phyloP scores from a whole-genome alignment of 2,797 vertebrate genomes.

The Aulostomus chinensis region DNA sequence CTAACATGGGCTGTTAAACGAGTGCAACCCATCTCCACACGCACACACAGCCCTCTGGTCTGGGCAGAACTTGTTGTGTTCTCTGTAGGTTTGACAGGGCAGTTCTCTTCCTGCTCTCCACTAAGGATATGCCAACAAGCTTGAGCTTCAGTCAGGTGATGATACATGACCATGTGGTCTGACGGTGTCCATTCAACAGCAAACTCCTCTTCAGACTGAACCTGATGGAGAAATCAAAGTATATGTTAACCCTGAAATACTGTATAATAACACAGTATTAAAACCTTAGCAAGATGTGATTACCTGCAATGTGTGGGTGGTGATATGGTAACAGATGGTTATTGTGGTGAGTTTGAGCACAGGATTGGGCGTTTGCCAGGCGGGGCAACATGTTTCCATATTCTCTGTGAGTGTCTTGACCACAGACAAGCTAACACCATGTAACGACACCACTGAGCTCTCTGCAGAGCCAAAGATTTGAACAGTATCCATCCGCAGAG shows the following conservation, averaged over 20 bases:
- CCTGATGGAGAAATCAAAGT: conserved; percentile 48
- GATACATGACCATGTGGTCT: conserved; percentile 95
- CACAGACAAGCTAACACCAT: conserved; percentile 86
- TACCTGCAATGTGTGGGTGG: conserved; percentile 90
- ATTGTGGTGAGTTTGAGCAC: conserved; percentile 84
- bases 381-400: conserved; percentile 89
- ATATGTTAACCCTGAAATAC: neutral
- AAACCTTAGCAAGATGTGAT: neutral
- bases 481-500: conserved; percentile 87
- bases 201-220: conserved; percentile 83
- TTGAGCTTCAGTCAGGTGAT: conserved; percentile 85
- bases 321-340: conserved; percentile 84
- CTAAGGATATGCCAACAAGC: conserved; percentile 80
- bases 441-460: conserved; percentile 83
- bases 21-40: conserved; percentile 82
- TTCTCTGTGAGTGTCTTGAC: conserved; percentile 88
- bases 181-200: conserved; percentile 87
- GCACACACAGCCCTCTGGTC: conserved; percentile 74
- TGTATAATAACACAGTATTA: neutral
- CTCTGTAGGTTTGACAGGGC: neutral
- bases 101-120: conserved; percentile 18
- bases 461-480: conserved; percentile 83
- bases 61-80: conserved; percentile 13
- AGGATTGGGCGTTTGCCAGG: conserved; percentile 80
- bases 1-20: conserved; percentile 86